phyloP scores from a whole-genome alignment of 2,797 vertebrate species.

The Alauda arvensis region DNA sequence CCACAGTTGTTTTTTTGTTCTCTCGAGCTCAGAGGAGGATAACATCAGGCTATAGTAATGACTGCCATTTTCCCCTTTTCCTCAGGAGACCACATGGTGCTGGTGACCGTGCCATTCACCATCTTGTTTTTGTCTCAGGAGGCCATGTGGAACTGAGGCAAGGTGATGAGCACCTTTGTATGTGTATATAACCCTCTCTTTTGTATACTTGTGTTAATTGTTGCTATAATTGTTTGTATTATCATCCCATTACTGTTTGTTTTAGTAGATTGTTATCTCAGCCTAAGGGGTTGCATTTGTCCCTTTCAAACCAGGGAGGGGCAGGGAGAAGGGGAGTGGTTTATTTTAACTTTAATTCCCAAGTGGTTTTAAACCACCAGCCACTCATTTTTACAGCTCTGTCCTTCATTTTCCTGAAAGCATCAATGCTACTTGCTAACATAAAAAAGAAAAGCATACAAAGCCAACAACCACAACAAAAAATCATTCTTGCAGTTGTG shows the following conservation, averaged over 20 bases:
- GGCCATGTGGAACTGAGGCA: background rate
- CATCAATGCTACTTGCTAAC: background rate
- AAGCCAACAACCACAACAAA: background rate
- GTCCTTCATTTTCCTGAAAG: background rate
- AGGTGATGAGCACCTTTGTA: background rate
- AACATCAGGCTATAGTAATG: background rate
- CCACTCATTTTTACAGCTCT: background rate
- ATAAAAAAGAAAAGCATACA: background rate
- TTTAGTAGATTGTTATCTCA: background rate
- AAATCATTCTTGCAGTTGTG: background rate
- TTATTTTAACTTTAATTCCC: background rate
- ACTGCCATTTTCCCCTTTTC: background rate
- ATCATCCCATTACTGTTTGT: background rate
- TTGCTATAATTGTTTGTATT: background rate
- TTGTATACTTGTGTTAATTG: background rate
- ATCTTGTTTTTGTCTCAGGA: background rate
- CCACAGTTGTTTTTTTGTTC: background rate
- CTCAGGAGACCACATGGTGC: background rate
- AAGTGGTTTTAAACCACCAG: background rate
- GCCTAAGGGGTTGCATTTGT: background rate
- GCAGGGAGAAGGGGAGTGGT: background rate
- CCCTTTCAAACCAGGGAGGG: background rate
- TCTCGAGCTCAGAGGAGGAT: background rate
- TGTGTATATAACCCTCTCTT: background rate
- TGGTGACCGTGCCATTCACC: background rate